Evolutionary conservation across 2,113 vertebrate genomes (phyloP).

Genomic region (Hippopotamus amphibius): DNA sequence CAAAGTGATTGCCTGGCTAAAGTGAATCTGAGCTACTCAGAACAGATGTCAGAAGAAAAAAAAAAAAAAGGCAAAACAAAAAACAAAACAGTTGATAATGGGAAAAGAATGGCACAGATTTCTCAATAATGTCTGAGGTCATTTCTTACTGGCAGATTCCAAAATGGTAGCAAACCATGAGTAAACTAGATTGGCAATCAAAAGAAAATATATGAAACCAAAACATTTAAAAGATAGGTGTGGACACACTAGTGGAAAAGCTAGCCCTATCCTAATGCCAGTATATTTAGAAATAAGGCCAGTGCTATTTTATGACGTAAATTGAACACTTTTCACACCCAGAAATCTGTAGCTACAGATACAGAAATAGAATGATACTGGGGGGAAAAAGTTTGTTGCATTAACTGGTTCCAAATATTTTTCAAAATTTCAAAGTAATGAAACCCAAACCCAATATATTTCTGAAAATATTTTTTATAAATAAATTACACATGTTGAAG

Average conservation of each 20-base stretch:
- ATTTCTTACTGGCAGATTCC: conserved; percentile 44
- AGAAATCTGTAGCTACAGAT: conserved; percentile 64
- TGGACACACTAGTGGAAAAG: conserved; percentile 51
- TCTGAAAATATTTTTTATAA: conserved; percentile 49
- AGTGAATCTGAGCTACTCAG: conserved; percentile 31
- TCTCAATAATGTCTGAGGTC: conserved; percentile 63
- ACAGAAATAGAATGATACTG: conserved; percentile 54
- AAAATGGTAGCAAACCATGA: conserved; percentile 66
- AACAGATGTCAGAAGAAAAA: conserved; percentile 29
- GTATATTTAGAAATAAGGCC: conserved; percentile 55
- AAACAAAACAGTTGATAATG: neutral
- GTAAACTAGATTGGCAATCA: neutral
- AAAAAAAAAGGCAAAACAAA: neutral
- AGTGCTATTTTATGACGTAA: conserved; percentile 51
- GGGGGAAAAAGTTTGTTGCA: neutral
- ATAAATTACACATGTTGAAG: neutral
- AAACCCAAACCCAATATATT: conserved; percentile 21
- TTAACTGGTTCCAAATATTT: conserved; percentile 1
- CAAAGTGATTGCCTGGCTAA: conserved; percentile 40
- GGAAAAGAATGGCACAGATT: conserved; percentile 56
- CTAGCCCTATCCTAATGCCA: neutral
- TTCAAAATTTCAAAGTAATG: conserved; percentile 59
- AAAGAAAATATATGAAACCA: conserved; percentile 51
- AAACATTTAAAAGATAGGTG: conserved; percentile 52
- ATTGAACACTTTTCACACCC: conserved; percentile 63